Evolutionary conservation across 2,113 vertebrate genomes (phyloP).

Genomic region (Chamaetylas fuelleborni): DNA sequence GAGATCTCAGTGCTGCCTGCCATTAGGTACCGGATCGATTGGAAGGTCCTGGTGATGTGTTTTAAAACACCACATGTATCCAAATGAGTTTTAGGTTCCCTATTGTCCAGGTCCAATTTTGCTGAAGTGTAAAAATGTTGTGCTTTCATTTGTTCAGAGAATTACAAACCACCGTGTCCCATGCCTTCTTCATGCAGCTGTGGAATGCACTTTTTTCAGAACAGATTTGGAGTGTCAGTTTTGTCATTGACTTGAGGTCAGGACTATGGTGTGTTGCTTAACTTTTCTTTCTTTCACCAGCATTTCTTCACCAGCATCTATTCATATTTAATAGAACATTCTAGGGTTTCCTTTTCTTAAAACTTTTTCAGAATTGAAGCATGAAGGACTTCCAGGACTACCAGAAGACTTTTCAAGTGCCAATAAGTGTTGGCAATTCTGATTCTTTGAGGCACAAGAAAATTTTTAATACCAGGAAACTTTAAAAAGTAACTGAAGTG

Average conservation of each 20-base stretch:
- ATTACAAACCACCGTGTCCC: slow-evolving; percentile 56
- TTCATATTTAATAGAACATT: slow-evolving; percentile 11
- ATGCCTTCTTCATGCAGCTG: slow-evolving; percentile 43
- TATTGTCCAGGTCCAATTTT: slow-evolving; percentile 66
- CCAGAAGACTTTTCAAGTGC: neutral
- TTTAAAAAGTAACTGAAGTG: neutral
- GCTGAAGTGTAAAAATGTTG: slow-evolving; percentile 65
- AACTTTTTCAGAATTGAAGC: neutral
- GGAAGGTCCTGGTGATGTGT: slow-evolving; percentile 58
- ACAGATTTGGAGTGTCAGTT: slow-evolving; percentile 50
- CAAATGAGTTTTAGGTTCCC: slow-evolving; percentile 76
- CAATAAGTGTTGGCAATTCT: neutral
- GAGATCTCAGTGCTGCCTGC: slow-evolving; percentile 40
- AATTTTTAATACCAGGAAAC: neutral
- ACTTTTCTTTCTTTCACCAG: slow-evolving; percentile 49
- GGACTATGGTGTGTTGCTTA: slow-evolving; percentile 47
- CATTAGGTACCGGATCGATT: slow-evolving; percentile 52
- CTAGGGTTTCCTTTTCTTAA: neutral
- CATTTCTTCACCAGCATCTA: neutral
- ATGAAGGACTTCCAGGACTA: neutral
- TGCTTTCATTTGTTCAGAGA: slow-evolving; percentile 64
- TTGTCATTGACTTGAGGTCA: slow-evolving; percentile 64
- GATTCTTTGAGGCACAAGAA: neutral
- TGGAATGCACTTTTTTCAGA: slow-evolving; percentile 45
- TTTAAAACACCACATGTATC: slow-evolving; percentile 73